Conservation (phyloP, 2,113 vertebrate genomes). For the Syngnathus typhle region DNA sequence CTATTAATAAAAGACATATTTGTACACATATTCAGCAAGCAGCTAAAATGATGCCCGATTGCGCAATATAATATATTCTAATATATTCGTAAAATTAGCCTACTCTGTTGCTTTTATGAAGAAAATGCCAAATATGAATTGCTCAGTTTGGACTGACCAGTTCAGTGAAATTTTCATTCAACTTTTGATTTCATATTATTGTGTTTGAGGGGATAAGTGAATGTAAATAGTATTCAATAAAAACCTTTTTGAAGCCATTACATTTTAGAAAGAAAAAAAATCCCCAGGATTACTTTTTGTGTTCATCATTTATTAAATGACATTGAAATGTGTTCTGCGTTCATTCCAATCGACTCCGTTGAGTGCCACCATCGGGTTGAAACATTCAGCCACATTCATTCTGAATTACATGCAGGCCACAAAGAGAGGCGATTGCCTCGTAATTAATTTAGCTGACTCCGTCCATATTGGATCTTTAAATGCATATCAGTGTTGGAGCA, state of each 20-base stretch:
- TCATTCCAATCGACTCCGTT: background rate
- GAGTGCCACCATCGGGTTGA: slow-evolving; percentile 8
- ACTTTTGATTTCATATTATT: background rate
- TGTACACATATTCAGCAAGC: background rate
- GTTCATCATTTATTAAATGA: too few species aligned
- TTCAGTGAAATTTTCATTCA: background rate
- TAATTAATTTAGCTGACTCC: slow-evolving; percentile 42
- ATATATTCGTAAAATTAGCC: background rate
- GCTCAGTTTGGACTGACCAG: background rate
- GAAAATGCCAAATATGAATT: background rate
- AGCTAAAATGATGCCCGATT: background rate
- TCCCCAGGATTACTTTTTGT: too few species aligned
- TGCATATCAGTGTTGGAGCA: slow-evolving; percentile 37
- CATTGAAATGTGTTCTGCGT: too few species aligned
- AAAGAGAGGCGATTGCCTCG: slow-evolving; percentile 37
- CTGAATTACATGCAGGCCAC: slow-evolving; percentile 17
- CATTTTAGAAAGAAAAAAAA: too few species aligned
- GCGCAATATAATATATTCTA: background rate
- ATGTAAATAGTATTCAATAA: too few species aligned
- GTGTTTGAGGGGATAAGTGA: too few species aligned
- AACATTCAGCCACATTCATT: slow-evolving; percentile 5
- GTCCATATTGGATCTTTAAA: slow-evolving; percentile 47
- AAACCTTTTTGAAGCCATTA: too few species aligned
- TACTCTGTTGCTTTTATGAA: background rate
- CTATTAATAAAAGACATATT: background rate